Conservation (phyloP, 1,140 invertebrate species). For the Heliconius congener region DNA sequence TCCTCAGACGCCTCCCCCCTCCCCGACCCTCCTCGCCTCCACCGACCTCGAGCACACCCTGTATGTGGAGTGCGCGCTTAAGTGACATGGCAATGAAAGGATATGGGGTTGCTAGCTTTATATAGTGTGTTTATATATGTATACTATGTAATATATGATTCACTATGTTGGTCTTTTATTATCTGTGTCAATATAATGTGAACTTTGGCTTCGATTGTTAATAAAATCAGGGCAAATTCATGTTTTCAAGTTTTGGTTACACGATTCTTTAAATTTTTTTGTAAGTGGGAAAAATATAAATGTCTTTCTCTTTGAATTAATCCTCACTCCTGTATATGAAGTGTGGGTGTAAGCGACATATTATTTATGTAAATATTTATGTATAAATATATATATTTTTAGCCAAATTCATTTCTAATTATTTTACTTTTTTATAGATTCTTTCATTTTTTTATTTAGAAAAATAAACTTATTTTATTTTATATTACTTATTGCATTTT, state of each 20-base stretch:
- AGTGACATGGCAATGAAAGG: slow-evolving; percentile 28
- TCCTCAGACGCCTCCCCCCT: slow-evolving; percentile 32
- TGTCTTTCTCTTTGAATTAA: no score
- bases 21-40: slow-evolving; percentile 39
- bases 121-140: background rate
- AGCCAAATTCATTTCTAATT: no score
- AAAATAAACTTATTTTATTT: background rate
- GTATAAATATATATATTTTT: background rate
- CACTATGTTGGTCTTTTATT: no score
- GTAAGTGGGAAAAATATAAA: no score
- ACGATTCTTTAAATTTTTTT: no score
- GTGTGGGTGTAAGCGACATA: no score
- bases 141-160: background rate
- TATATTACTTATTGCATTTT: background rate
- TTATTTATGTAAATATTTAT: background rate
- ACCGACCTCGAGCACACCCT: slow-evolving; percentile 40
- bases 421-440: no score
- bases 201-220: no score
- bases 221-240: no score
- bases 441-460: background rate
- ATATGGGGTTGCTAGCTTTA: background rate
- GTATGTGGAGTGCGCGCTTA: slow-evolving; percentile 68
- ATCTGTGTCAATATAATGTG: no score
- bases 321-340: no score
- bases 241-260: no score